Evolutionary conservation across 2,797 vertebrate species (phyloP), one percentile per base, ranked within the genome.

Genomic region (Melopsittacus undulatus): DNA sequence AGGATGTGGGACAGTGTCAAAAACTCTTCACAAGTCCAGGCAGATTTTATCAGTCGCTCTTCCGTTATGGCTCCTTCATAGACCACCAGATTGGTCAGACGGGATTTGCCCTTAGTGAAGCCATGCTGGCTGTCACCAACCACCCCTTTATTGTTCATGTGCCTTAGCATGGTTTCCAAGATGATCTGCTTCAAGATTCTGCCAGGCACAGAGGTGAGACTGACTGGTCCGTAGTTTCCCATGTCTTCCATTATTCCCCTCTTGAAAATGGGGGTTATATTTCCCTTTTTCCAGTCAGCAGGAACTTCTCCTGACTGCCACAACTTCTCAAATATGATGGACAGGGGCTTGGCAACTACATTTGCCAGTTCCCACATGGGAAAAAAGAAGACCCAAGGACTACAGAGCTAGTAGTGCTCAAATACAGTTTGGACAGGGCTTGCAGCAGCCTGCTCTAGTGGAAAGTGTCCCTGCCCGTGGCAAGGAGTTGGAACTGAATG

Each of bases 381-480:
- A 57, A 57, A 57, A 57, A 34, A 22, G n/a, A 57, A 59, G 56
- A 36, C 14, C n/a, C n/a, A 59, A 14, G 14, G 24, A 59, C 56
- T 59, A 34, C 10, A 59, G n/a, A 59, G n/a, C 56, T 34, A 24
- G 14, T 22, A 59, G 56, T 34, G n/a, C 22, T 57, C 56, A 59
- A 59, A 34, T 34, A 22, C 22, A 15, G n/a, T 7, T 7, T 24
- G n/a, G 22, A 34, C 6, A 10, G 22, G 56, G 14, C n/a, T n/a
- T n/a, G n/a, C 56, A 34, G 56, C 14, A 59, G 10, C 14, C 22
- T 34, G 22, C 4, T 59, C n/a, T 17, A 36, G 56, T 34, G 56
- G 10, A 59, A 36, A 10, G 15, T 16, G 15, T 5, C n/a, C 10
- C n/a, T 36, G 56, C 22, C 7, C 0, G 1, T 24, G 56, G 34